Base-by-base conservation (phyloP, 2,797 vertebrate genomes). In the Rhinella marina region DNA sequence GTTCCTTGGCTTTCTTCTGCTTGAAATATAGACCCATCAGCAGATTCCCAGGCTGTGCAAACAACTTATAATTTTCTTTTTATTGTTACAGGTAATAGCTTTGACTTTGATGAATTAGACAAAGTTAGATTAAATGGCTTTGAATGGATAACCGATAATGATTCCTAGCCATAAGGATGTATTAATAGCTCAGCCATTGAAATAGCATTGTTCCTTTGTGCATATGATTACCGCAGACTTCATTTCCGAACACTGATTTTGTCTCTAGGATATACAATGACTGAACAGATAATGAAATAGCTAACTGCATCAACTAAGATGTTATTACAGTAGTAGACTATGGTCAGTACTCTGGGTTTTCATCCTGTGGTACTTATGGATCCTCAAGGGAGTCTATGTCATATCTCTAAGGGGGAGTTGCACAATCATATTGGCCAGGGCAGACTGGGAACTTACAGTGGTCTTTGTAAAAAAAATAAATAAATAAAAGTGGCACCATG, bases 1-100 rank as follows among this genome's bases (percentile, higher is more conserved):
- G n/a, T 81, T 73, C 54, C 56, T 52, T 59, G 64, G 7, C 64
- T 61, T 87, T 81, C 41, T 87, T 87, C 54, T 81, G 16, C 29
- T 27, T 87, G 23, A 79, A 72, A 73, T 61, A 61, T 56, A 62
- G 78, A 62, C n/a, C 41, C 19, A 80, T 70, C 29, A 80, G 75
- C 50, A 54, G 32, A 76, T 64, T 85, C n/a, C 23, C 10, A 76
- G 57, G 52, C 27, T 81, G 62, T 41, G n/a, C 64, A 57, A 80
- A 57, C 77, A 80, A 25, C 41, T 41, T 59, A 80, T 81, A 57
- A 81, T 59, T 84, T 80, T 17, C 13, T n/a, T 86, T 84, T 70
- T 80, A 72, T 70, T 72, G 52, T 59, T 72, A 59, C 85, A 86
- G 21, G 82, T 75, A 84, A 72, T 64, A 23, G 61, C 32, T 79